Base-by-base conservation (phyloP, 92 coral and sea anemone genomes). In the Epizoanthus stellaris region DNA sequence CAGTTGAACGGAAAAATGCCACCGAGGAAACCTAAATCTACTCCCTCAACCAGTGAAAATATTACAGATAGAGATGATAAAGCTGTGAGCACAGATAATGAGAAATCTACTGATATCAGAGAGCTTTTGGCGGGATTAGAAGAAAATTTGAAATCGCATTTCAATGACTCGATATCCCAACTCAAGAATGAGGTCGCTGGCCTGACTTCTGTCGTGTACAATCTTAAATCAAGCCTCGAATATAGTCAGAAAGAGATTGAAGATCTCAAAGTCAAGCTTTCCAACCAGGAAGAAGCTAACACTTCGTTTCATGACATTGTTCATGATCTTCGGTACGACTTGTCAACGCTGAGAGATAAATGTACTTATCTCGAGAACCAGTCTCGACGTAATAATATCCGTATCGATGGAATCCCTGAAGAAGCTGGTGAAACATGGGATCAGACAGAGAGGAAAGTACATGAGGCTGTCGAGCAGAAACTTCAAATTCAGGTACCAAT, bases 111-210 rank as follows among this genome's bases (percentile, higher is more conserved):
- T 71, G 76, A 71, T 17, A 71, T 71, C 30, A 71, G 76, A 71
- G 76, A 71, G 76, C 76, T 71, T 43, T 43, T 71, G 76, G 76
- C 76, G 38, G 76, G 58, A 71, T 43, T 43, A 14, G 76, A 71
- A 71, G 76, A 21, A 15, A 71, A 43, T 71, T 70, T 71, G 58
- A 71, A 71, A 71, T 70, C 75, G 49, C 75, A 70, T 70, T 70
- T 70, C 34, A 70, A 70, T 14, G 75, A 70, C 75, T 70, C 58
- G 75, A 70, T 70, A 70, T 70, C 58, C 75, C 58, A 70, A 71
- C 58, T 71, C 58, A 71, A 71, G 76, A 71, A 21, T 71, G 76
- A 71, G 76, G 21, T 71, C 58, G 76, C 15, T 49, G 3, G 38
- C 58, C 54, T 70, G 75, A 43, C 75, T 40, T 70, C 57, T 70